Evolutionary conservation across 1,140 invertebrate species (phyloP).

Genomic region (Sarcophaga bullata): DNA sequence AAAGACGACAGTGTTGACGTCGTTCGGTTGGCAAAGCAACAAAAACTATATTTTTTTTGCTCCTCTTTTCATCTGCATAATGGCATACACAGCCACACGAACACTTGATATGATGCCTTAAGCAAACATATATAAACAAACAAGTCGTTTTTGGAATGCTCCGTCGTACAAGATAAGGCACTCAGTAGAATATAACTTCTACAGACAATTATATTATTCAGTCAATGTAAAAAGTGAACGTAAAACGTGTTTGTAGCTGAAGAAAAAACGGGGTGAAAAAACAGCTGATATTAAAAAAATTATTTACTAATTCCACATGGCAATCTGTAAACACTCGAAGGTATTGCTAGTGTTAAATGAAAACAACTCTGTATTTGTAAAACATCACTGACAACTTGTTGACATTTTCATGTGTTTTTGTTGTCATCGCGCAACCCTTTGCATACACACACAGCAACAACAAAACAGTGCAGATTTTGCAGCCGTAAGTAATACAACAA

Average conservation of each 20-base stretch:
- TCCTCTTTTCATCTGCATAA: too few species aligned
- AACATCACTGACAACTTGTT: background rate
- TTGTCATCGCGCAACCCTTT: constrained; percentile 2
- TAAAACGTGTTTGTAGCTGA: background rate
- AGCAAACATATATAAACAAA: too few species aligned
- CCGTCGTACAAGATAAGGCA: background rate
- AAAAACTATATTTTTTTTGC: background rate
- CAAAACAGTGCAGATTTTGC: background rate
- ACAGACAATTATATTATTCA: background rate
- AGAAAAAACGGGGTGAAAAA: too few species aligned
- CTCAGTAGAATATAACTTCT: background rate
- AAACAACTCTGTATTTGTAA: background rate
- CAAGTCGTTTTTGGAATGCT: background rate
- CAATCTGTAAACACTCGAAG: background rate
- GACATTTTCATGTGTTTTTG: constrained; percentile 17
- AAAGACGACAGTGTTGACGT: constrained; percentile 34
- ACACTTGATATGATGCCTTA: background rate
- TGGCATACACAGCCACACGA: background rate
- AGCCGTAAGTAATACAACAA: background rate
- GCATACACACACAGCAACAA: background rate
- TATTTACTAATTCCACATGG: too few species aligned
- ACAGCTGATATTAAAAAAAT: too few species aligned
- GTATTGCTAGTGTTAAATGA: background rate
- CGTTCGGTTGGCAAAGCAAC: constrained; percentile 36
- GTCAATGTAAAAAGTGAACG: background rate